phyloP scores from a whole-genome alignment of 2,888 invertebrate genomes.

The Atethmia centrago region DNA sequence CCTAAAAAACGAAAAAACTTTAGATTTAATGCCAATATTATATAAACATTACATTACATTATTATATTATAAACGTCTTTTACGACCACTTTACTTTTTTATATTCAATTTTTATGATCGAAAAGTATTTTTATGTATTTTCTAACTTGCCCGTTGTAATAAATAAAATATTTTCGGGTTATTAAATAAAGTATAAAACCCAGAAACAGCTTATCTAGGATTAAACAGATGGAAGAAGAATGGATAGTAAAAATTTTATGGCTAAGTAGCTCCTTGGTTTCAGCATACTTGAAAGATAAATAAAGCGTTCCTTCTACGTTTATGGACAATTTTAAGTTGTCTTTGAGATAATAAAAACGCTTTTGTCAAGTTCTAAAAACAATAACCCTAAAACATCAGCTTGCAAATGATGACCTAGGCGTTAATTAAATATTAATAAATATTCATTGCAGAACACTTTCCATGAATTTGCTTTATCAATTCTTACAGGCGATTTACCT shows the following conservation, averaged over 20 bases:
- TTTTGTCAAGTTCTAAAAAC: neutral
- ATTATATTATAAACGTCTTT: too few species aligned
- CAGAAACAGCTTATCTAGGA: constrained; percentile 49
- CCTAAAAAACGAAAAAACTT: too few species aligned
- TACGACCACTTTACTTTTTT: constrained; percentile 8
- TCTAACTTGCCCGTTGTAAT: constrained; percentile 13
- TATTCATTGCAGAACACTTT: neutral
- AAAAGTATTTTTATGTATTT: constrained; percentile 41
- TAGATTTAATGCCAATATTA: neutral
- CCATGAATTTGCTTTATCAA: constrained; percentile 7
- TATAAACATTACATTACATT: too few species aligned
- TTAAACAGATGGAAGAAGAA: constrained; percentile 51
- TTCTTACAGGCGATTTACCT: constrained; percentile 12
- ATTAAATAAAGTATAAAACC: constrained; percentile 35
- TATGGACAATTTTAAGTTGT: constrained; percentile 24
- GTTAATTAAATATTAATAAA: neutral
- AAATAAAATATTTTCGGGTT: constrained; percentile 35
- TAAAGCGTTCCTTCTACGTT: constrained; percentile 36
- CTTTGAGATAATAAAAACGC: constrained; percentile 7
- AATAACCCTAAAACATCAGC: neutral
- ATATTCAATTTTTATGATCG: constrained; percentile 29
- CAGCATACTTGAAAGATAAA: constrained; percentile 37
- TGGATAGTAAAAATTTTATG: constrained; percentile 53
- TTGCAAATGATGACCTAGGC: neutral
- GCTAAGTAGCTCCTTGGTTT: constrained; percentile 24